Base-by-base conservation (phyloP, 2,888 invertebrate genomes). In the Hydrotaea diabolus region DNA sequence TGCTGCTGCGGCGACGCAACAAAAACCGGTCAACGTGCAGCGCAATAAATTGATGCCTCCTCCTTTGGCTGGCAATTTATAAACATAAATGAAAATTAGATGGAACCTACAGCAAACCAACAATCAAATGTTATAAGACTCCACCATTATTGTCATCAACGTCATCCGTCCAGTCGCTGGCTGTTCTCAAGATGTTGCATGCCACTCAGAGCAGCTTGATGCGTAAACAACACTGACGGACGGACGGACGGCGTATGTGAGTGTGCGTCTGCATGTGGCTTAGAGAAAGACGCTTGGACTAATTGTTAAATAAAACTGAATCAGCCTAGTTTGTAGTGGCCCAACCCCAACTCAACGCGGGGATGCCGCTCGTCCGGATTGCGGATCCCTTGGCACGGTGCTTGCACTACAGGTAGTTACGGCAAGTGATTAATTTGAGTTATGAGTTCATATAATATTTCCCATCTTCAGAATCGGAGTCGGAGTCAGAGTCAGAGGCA, bases 391-490 rank as follows among this genome's bases (percentile, higher is more conserved):
- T 7, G 26, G 36, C 62, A 71, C 82, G 62, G 81, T 85, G 82
- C 86, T 85, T 86, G 82, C 82, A 80, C 86, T 84, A 62, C 87
- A 86, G 84, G 87, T 86, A 85, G 83, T 87, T 86, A 55, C 74
- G 64, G 76, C 75, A 78, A 85, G 86, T 87, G 86, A 87, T 87
- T 87, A 87, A 87, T 86, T 85, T 86, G 81, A 87, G 85, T 87
- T 86, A 86, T 86, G 86, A 85, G 80, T 83, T 85, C 80, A 64
- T 85, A 82, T 77, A 82, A 82, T 82, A 80, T 74, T 64, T 80
- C 77, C 57, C 76, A 59, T 72, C 55, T 55, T 53, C 76, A 64
- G 31, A 46, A 17, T 46, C 36, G 15, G 39, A 26, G 23, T 49
- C 26, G n/a, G 26, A 53, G 64, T 79, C 43, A 55, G 36, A 57